Conservation (phyloP, 1,140 invertebrate genomes). For the Bombus sylvicola region DNA sequence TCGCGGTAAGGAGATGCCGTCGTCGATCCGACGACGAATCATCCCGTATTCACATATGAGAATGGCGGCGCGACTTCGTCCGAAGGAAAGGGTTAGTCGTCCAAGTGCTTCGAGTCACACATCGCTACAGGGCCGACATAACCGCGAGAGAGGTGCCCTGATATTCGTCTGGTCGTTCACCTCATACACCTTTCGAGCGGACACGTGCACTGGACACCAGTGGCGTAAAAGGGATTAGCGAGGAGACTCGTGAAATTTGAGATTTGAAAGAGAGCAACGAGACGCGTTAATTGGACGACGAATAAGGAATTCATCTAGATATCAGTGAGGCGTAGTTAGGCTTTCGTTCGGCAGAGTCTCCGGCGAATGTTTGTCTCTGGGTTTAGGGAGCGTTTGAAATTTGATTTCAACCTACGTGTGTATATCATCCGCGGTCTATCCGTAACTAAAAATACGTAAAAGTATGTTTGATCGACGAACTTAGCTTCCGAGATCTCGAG, state of each 20-base stretch:
- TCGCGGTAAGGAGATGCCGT: not conserved
- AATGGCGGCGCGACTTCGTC: conserved; percentile 35
- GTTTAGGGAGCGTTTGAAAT: too few species aligned
- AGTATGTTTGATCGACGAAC: too few species aligned
- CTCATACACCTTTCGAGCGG: conserved; percentile 48
- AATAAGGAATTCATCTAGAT: not conserved
- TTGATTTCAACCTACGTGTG: too few species aligned
- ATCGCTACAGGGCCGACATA: conserved; percentile 76
- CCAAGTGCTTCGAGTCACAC: conserved; percentile 83
- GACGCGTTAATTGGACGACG: not conserved
- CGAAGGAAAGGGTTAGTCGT: conserved; percentile 80
- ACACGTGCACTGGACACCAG: conserved; percentile 17
- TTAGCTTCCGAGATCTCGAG: too few species aligned
- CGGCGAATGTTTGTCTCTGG: too few species aligned
- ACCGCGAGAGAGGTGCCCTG: conserved; percentile 76
- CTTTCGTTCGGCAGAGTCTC: too few species aligned
- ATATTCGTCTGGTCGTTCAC: conserved; percentile 69
- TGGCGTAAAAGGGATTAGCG: not conserved
- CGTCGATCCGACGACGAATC: too few species aligned
- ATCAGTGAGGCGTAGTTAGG: too few species aligned
- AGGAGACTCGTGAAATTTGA: not conserved
- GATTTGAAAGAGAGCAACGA: not conserved
- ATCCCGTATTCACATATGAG: conserved; percentile 74
- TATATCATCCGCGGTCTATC: too few species aligned
- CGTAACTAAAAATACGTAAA: too few species aligned